phyloP scores from a whole-genome alignment of 2,888 invertebrate species.

The Encarsia formosa region DNA sequence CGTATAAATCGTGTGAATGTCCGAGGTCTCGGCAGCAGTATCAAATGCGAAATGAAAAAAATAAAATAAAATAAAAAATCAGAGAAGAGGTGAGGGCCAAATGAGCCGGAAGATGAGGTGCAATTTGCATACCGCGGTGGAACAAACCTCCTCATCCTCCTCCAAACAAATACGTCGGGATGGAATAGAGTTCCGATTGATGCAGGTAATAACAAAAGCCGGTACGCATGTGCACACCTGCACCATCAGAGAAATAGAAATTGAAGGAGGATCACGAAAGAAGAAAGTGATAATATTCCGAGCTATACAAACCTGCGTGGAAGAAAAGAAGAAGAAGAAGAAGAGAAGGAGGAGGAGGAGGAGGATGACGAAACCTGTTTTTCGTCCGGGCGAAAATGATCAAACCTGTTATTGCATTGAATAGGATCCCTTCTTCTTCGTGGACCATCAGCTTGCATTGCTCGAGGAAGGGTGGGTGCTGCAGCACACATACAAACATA shows the following conservation, averaged over 20 bases:
- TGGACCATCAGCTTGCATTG: conserved; percentile 17
- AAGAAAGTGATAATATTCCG: too few species aligned
- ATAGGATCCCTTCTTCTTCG: conserved; percentile 25
- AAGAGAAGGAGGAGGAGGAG: conserved; percentile 19
- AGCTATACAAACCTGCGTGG: conserved; percentile 25
- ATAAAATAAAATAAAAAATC: background rate
- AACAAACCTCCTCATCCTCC: background rate
- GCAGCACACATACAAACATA: too few species aligned
- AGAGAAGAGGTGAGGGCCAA: background rate
- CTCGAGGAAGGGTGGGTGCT: too few species aligned
- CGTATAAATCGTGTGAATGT: too few species aligned
- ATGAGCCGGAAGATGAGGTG: conserved; percentile 16
- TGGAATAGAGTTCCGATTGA: too few species aligned
- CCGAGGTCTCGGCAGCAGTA: too few species aligned
- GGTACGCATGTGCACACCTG: background rate
- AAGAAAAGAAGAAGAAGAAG: conserved; percentile 26
- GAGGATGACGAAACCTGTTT: conserved; percentile 23
- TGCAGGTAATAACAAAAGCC: background rate
- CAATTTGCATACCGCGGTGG: conserved; percentile 16
- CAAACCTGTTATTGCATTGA: conserved; percentile 26
- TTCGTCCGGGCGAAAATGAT: conserved; percentile 1
- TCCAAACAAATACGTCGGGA: too few species aligned
- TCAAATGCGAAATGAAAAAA: background rate
- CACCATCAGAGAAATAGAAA: conserved; percentile 19
- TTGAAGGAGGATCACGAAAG: conserved; percentile 25